Percentiles rank a stretch among this genome's conserved stretches.
Evolutionary conservation across 2,888 invertebrate species (phyloP).

Genomic region (Magallana nippona): DNA sequence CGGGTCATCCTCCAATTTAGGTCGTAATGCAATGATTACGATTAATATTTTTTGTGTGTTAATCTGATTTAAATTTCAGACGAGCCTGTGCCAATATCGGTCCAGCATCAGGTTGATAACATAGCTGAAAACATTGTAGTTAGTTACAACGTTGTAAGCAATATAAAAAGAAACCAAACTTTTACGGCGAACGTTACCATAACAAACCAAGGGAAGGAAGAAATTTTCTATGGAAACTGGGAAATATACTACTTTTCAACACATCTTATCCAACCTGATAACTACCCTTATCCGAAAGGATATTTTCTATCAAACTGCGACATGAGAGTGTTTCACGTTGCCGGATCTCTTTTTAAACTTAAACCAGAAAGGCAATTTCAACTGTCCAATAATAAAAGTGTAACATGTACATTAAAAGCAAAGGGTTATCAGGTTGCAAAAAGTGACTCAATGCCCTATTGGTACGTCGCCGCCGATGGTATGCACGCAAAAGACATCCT

Average conservation of each 20-base stretch:
- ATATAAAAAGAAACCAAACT: slow-evolving; percentile 46
- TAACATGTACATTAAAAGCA: slow-evolving; percentile 46
- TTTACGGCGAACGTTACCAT: slow-evolving; percentile 38
- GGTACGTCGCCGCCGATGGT: slow-evolving; percentile 48
- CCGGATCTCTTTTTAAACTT: slow-evolving; percentile 64
- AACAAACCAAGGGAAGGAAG: slow-evolving; percentile 56
- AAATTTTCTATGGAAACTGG: slow-evolving; percentile 65
- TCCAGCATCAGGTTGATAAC: slow-evolving; percentile 64
- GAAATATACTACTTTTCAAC: slow-evolving; percentile 66
- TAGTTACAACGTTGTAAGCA: slow-evolving; percentile 59
- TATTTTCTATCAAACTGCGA: slow-evolving; percentile 47
- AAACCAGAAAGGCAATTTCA: slow-evolving; percentile 54
- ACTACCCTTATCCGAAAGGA: slow-evolving; percentile 36
- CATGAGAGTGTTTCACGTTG: slow-evolving; percentile 59
- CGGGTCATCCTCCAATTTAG: too few relatives aligned
- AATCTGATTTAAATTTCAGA: slow-evolving; percentile 46
- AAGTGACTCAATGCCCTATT: slow-evolving; percentile 51
- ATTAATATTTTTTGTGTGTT: neutral
- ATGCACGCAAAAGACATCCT: slow-evolving; percentile 37
- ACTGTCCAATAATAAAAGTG: slow-evolving; percentile 43
- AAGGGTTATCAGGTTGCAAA: slow-evolving; percentile 42
- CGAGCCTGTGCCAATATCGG: slow-evolving; percentile 49
- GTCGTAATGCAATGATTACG: too few relatives aligned
- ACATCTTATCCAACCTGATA: slow-evolving; percentile 44
- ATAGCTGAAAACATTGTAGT: slow-evolving; percentile 61